These are phyloP conservation scores for Erinaceus europaeus DNA, from an alignment of 2,113 vertebrate species.

Conservation along the genomic window DNA sequence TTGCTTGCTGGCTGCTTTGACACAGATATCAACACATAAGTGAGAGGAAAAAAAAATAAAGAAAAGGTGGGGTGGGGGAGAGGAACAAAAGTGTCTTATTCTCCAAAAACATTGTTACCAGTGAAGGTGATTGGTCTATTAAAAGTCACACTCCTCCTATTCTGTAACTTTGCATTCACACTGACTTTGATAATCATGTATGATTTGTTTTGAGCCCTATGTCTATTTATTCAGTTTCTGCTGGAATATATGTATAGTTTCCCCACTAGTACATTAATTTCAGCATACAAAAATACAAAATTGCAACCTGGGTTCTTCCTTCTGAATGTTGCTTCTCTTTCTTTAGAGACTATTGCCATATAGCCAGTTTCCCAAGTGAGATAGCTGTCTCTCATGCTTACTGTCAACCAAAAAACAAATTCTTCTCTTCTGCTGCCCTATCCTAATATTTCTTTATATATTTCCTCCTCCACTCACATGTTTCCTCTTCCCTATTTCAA, in stretches of 20 bases:
- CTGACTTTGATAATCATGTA: not conserved
- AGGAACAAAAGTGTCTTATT: not conserved
- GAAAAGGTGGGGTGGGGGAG: fast-evolving
- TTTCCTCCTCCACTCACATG: too few species aligned
- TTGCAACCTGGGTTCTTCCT: not conserved
- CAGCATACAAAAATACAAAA: not conserved
- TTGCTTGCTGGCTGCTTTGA: not conserved
- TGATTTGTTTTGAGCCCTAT: not conserved
- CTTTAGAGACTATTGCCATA: not conserved
- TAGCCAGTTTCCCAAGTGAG: not conserved
- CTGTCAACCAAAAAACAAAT: not conserved
- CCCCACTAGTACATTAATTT: not conserved
- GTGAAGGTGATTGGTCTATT: not conserved
- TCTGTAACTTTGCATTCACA: not conserved
- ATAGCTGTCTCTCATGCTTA: not conserved
- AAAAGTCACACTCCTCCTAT: not conserved
- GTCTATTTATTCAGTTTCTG: not conserved
- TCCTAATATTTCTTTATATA: not conserved
- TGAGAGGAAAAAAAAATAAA: too few species aligned
- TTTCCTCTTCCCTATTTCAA: not conserved
- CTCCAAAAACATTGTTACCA: not conserved
- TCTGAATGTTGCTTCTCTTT: not conserved
- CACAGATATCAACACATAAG: not conserved
- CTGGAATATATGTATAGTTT: not conserved
- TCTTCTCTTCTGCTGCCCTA: not conserved